A percentile compares a stretch with the other conserved stretches of the same genome.
These are phyloP conservation scores for Sminthurides aquaticus DNA, from an alignment of 2,888 invertebrate species.

Conservation along the genomic window DNA sequence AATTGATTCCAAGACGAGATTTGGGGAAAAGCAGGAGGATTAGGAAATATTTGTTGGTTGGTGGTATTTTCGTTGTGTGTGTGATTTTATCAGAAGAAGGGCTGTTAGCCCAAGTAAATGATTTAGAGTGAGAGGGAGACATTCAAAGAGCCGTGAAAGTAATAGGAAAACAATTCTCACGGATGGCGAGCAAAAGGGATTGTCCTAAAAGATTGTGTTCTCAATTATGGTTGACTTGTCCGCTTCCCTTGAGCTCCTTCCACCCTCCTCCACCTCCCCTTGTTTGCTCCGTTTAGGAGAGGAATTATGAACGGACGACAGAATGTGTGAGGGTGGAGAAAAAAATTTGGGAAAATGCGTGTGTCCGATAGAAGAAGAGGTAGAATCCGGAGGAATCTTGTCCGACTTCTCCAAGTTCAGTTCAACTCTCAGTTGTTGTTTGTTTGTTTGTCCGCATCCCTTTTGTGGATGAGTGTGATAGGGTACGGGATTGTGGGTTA, in stretches of 20 bases:
- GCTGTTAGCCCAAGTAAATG: slow-evolving; percentile 4
- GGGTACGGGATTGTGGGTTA: too few relatives aligned
- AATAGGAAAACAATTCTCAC: slow-evolving; percentile 26
- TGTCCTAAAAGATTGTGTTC: slow-evolving; percentile 20
- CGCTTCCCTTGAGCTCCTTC: slow-evolving; percentile 14
- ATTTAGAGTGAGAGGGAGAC: slow-evolving; percentile 6
- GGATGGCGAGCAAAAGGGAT: slow-evolving; percentile 25
- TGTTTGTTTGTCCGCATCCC: too few relatives aligned
- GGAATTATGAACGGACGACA: too few relatives aligned
- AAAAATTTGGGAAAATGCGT: too few relatives aligned
- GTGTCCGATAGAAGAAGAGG: too few relatives aligned
- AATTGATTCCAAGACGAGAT: background rate
- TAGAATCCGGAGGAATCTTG: too few relatives aligned
- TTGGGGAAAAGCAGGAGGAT: background rate
- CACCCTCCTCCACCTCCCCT: background rate
- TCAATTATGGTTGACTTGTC: slow-evolving; percentile 15
- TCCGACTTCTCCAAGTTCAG: too few relatives aligned
- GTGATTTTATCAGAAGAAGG: slow-evolving; percentile 3
- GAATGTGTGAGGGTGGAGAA: too few relatives aligned
- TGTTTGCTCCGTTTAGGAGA: too few relatives aligned
- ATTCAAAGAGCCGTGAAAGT: slow-evolving; percentile 19
- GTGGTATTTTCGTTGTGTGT: background rate
- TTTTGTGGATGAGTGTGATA: too few relatives aligned
- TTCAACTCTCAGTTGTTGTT: too few relatives aligned
- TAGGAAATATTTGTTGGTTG: background rate